Evolutionary conservation across 2,797 vertebrate genomes (phyloP).

Genomic region (Thripadectes ignobilis): DNA sequence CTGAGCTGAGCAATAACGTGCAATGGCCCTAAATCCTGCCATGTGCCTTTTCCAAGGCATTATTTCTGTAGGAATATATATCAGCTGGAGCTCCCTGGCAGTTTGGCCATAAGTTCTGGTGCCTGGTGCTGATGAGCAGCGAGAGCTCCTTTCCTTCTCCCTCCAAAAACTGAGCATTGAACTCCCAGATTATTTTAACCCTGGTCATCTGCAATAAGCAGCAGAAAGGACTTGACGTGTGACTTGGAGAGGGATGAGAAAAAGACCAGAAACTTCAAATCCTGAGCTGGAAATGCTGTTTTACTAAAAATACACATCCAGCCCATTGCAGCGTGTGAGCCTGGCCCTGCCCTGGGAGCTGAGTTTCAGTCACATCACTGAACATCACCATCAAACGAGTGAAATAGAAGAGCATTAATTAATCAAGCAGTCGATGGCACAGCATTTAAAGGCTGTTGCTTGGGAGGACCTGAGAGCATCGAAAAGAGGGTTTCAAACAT

Average conservation of each 20-base stretch:
- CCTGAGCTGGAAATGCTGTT: neutral
- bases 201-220: neutral
- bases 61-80: neutral
- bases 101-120: neutral
- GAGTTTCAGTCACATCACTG: conserved; percentile 10
- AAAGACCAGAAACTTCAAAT: neutral
- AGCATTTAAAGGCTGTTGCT: neutral
- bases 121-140: neutral
- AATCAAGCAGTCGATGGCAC: neutral
- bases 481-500: neutral
- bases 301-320: neutral
- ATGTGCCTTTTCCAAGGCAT: neutral
- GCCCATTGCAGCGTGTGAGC: neutral
- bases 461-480: neutral
- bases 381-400: neutral
- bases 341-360: neutral
- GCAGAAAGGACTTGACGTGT: neutral
- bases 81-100: neutral
- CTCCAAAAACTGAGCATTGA: neutral
- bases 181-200: neutral
- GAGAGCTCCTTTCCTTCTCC: neutral
- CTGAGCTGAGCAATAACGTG: neutral
- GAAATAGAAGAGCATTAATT: conserved; percentile 35
- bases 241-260: neutral
- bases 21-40: neutral